phyloP scores from a whole-genome alignment of 2,888 invertebrate genomes.

The Hoplodrina blanda region DNA sequence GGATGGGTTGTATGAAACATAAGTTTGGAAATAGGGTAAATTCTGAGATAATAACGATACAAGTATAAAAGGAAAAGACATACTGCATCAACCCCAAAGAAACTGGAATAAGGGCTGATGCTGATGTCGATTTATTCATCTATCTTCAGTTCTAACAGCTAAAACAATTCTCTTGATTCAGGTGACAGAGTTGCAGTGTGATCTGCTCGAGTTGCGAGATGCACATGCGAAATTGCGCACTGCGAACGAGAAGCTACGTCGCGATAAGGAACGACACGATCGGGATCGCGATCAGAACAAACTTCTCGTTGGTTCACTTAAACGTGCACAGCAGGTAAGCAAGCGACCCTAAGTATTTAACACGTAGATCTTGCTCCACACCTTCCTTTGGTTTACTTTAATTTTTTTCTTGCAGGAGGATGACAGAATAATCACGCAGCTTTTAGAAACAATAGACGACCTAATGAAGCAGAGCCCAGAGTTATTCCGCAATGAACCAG shows the following conservation, averaged over 20 bases:
- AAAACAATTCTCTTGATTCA: slow-evolving; percentile 48
- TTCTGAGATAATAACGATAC: neutral
- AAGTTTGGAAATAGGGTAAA: neutral
- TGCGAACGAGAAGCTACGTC: slow-evolving; percentile 96
- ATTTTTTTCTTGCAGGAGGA: slow-evolving; percentile 88
- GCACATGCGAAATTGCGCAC: slow-evolving; percentile 97
- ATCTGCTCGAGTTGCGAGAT: slow-evolving; percentile 96
- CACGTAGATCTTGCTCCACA: neutral
- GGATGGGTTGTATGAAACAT: neutral
- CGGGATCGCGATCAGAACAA: slow-evolving; percentile 93
- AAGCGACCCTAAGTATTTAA: neutral
- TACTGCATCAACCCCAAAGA: too few species aligned
- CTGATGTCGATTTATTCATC: too few species aligned
- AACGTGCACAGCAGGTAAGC: slow-evolving; percentile 89
- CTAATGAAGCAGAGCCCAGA: slow-evolving; percentile 95
- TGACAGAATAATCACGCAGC: slow-evolving; percentile 93
- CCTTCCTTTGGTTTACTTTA: neutral
- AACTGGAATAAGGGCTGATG: too few species aligned
- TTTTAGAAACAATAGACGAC: slow-evolving; percentile 95
- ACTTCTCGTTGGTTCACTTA: slow-evolving; percentile 85
- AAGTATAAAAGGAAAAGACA: too few species aligned
- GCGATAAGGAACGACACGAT: slow-evolving; percentile 96
- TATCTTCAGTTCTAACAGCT: too few species aligned
- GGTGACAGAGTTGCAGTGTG: slow-evolving; percentile 95
- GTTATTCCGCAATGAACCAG: slow-evolving; percentile 83